Evolutionary conservation across 2,888 invertebrate species (phyloP).

Genomic region (Druceiella hillmani): DNA sequence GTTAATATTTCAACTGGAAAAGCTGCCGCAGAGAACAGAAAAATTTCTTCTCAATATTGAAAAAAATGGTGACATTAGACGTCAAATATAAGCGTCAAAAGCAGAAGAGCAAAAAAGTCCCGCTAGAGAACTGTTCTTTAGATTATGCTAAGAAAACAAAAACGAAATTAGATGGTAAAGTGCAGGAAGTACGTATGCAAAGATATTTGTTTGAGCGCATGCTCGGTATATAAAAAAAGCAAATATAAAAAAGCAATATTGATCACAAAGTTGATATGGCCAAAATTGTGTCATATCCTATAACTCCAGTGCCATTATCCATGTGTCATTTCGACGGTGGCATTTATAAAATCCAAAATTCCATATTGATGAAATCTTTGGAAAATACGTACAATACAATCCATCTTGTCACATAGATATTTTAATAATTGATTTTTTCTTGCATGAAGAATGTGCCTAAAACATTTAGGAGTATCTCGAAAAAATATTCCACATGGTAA

Average conservation of each 20-base stretch:
- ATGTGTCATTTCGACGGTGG: constrained; percentile 27
- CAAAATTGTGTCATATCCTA: constrained; percentile 26
- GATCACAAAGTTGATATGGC: no score
- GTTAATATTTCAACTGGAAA: constrained; percentile 26
- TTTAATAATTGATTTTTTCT: not conserved
- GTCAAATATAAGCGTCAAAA: no score
- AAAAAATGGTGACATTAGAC: constrained; percentile 19
- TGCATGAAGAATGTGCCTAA: constrained; percentile 24
- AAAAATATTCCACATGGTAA: constrained; percentile 25
- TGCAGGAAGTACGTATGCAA: constrained; percentile 25
- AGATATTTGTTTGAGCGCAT: constrained; percentile 27
- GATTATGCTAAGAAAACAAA: no score
- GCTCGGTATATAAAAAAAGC: constrained; percentile 23
- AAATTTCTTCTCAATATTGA: constrained; percentile 24
- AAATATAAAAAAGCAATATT: no score
- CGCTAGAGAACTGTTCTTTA: no score
- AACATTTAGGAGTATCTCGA: constrained; percentile 27
- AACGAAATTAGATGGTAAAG: constrained; percentile 25
- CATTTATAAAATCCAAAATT: constrained; percentile 27
- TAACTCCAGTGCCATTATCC: constrained; percentile 27
- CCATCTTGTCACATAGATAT: constrained; percentile 3
- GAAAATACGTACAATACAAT: constrained; percentile 5
- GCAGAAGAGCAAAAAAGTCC: no score
- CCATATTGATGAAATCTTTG: constrained; percentile 9
- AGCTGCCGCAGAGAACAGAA: constrained; percentile 20